Base-by-base conservation (phyloP, 2,888 invertebrate genomes). In the Dyspetes luteomarginatus region DNA sequence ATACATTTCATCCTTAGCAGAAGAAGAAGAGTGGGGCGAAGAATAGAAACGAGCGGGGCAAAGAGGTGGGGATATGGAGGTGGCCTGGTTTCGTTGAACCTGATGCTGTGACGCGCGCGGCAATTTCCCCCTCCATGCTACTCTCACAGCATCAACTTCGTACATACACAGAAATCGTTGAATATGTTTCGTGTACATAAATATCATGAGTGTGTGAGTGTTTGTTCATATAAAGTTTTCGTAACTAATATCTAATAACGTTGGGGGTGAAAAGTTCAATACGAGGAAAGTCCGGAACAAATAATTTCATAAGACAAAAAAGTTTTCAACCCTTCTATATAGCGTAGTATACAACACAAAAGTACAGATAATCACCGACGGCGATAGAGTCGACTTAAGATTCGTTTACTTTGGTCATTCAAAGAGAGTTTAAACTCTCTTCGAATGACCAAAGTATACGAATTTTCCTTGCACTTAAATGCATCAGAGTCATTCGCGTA, bases 1-100 rank as follows among this genome's bases (percentile, higher is more conserved):
- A 65, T 78, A 75, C 69, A 78, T 75, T 83, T 81, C 50, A 69
- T 73, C 55, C 45, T 75, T 28, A 28, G 62, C n/a, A 28, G 17
- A 58, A 58, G 58, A 17, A 19, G 69, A 12, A 9, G n/a, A 28
- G 26, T 36, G 60, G 4, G 43, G 41, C n/a, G 26, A n/a, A 72
- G 64, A 17, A 48, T 55, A 24, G 64, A 62, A 78, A 26, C 55
- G 22, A 48, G 28, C 41, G 68, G 68, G 62, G 74, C 55, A 74
- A 50, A 73, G 80, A 43, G n/a, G n/a, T n/a, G 78, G 76, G 78
- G 73, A 76, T 64, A 76, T n/a, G n/a, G n/a, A n/a, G n/a, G 68
- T 81, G 84, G 81, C 82, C 83, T 84, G 75, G 84, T 84, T 84
- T 82, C 79, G 78, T 83, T 81, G 83, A 84, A 84, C 83, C 82